Evolutionary conservation across 2,797 vertebrate genomes (phyloP).

Genomic region (Sebastiscus tertius): DNA sequence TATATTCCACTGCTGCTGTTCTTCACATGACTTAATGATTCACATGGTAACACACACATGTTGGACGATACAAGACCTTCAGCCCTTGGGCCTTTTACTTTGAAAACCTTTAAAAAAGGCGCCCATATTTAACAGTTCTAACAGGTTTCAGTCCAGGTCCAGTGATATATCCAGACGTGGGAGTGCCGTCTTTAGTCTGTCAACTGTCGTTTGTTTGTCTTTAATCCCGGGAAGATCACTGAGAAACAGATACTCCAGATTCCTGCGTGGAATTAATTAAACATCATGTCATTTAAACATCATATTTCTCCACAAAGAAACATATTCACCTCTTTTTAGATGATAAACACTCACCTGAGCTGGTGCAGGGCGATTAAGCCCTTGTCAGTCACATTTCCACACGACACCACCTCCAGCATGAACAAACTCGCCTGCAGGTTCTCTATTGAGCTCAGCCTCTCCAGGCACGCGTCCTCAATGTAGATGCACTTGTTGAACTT

Average conservation of each 20-base stretch:
- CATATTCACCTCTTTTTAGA: neutral
- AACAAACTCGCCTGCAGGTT: conserved; percentile 87
- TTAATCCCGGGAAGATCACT: conserved; percentile 92
- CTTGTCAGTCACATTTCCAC: conserved; percentile 92
- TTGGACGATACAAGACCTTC: neutral
- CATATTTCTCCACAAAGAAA: too few relatives aligned
- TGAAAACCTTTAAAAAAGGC: neutral
- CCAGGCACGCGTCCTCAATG: conserved; percentile 91
- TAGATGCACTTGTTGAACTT: conserved; percentile 91
- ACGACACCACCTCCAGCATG: conserved; percentile 90
- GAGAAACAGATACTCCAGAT: conserved; percentile 90
- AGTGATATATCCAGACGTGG: conserved; percentile 87
- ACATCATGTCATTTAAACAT: neutral
- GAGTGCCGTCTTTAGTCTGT: conserved; percentile 84
- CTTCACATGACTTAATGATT: neutral
- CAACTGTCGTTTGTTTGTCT: conserved; percentile 82
- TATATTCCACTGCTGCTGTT: neutral
- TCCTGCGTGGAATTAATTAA: conserved; percentile 80
- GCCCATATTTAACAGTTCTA: neutral
- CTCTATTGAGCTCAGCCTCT: conserved; percentile 86
- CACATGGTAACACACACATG: neutral
- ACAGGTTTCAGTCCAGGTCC: conserved; percentile 82
- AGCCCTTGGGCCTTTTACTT: neutral
- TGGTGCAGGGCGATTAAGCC: conserved; percentile 89
- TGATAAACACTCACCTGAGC: conserved; percentile 79